A percentile compares a stretch with the other conserved stretches of the same genome.
Conservation (phyloP, 92 coral and sea anemone species). For the Bergia sp. region DNA sequence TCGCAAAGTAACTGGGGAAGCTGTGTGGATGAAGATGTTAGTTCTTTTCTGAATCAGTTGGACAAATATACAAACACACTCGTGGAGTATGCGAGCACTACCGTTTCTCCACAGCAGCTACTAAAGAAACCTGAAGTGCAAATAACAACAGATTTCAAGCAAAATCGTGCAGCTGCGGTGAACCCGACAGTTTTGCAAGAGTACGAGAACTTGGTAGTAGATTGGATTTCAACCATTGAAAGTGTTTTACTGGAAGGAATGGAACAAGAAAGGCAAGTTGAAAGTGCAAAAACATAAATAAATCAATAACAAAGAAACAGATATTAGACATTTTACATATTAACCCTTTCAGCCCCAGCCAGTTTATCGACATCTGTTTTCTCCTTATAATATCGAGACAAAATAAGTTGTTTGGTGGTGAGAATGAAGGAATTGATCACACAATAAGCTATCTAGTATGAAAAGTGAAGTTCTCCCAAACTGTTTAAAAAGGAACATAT, state of each 20-base stretch:
- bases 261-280: conserved; percentile 71
- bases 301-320: no score
- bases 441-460: no score
- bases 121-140: conserved; percentile 92
- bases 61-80: conserved; percentile 90
- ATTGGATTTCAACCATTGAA: conserved; percentile 94
- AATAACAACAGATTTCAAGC: conserved; percentile 95
- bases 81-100: conserved; percentile 89
- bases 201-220: conserved; percentile 88
- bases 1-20: conserved; percentile 94
- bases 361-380: no score
- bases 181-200: conserved; percentile 90
- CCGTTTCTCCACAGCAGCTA: conserved; percentile 94
- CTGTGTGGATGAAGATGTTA: conserved; percentile 78
- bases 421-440: no score
- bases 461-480: no score
- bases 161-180: conserved; percentile 97
- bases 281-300: no score
- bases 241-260: conserved; percentile 83
- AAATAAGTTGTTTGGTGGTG: no score
- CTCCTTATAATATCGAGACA: no score
- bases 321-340: no score
- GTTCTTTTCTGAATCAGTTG: conserved; percentile 87
- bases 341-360: no score
- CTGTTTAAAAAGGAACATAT: no score